Evolutionary conservation across 1,140 invertebrate species (phyloP).

Genomic region (Hormaphis cornu): DNA sequence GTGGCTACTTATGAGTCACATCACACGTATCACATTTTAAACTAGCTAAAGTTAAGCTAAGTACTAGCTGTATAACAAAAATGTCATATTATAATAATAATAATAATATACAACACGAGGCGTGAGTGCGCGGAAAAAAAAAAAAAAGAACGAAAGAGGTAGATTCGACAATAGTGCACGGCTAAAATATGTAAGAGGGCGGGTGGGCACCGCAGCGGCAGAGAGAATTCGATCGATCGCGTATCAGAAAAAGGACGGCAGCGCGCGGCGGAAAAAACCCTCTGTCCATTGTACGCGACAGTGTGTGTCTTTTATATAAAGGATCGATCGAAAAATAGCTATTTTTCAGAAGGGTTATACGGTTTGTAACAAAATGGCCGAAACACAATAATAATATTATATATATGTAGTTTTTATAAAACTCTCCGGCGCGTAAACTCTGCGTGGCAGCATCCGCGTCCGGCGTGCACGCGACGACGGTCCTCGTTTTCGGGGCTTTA

Average conservation of each 20-base stretch:
- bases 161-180: conserved; percentile 25
- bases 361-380: conserved; percentile 32
- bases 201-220: conserved; percentile 10
- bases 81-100: too few species aligned
- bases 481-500: not conserved
- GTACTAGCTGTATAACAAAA: too few species aligned
- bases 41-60: too few species aligned
- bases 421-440: too few species aligned
- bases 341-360: conserved; percentile 33
- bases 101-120: too few species aligned
- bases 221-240: conserved; percentile 22
- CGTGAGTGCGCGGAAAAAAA: too few species aligned
- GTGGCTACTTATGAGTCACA: too few species aligned
- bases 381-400: not conserved
- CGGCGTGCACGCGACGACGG: too few species aligned
- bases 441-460: too few species aligned
- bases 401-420: too few species aligned
- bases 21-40: too few species aligned
- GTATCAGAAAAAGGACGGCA: not conserved
- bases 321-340: conserved; percentile 31
- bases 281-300: conserved; percentile 32
- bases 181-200: too few species aligned
- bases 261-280: conserved; percentile 26
- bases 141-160: conserved; percentile 25
- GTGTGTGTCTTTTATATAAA: conserved; percentile 32